Evolutionary conservation across 1,140 invertebrate species (phyloP), one percentile per base, ranked within the genome.

Genomic region (Thaumetopoea pityocampa): DNA sequence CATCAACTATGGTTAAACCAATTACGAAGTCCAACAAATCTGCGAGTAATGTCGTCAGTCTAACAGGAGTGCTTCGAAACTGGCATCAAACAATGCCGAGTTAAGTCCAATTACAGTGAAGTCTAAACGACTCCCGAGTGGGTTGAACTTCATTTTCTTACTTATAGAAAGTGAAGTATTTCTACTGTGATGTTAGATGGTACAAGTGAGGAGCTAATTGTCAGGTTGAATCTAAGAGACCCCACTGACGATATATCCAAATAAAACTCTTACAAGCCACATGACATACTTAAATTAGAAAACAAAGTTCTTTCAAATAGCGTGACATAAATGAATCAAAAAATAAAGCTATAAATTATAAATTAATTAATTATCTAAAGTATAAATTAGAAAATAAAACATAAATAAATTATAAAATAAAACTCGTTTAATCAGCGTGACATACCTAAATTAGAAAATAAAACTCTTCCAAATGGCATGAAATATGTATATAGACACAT

Each of bases 161-260:
- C 62, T 74, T 73, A 73, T 68, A 73, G 65, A 63, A 69, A 70
- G 63, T 71, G 54, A 64, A 70, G 67, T 43, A 64, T 74, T 70
- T 67, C 60, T 59, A 57, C 48, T 50, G 37, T 26, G 37, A 34
- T 42, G 40, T 50, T 19, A 24, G 41, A 37, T 49, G 32, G 42
- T 50, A 17, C 9, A 40, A 18, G n/a, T 15, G 8, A 5, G 30
- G 20, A 23, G 33, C 12, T n/a, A 3, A 14, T 24, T 9, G n/a
- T 19, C 5, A 2, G n/a, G 6, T 24, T 8, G 22, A 24, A 3
- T 5, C 3, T 8, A 24, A 24, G 9, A 3, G 2, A 11, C 2
- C 3, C 3, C 3, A 3, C 11, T 27, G 12, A 27, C 5, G 4
- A 27, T n/a, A n/a, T n/a, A n/a, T n/a, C n/a, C n/a, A n/a, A n/a